Percentiles rank a stretch among this genome's conserved stretches.
Evolutionary conservation across 2,797 vertebrate species (phyloP).

Genomic region (Borostomias antarcticus): DNA sequence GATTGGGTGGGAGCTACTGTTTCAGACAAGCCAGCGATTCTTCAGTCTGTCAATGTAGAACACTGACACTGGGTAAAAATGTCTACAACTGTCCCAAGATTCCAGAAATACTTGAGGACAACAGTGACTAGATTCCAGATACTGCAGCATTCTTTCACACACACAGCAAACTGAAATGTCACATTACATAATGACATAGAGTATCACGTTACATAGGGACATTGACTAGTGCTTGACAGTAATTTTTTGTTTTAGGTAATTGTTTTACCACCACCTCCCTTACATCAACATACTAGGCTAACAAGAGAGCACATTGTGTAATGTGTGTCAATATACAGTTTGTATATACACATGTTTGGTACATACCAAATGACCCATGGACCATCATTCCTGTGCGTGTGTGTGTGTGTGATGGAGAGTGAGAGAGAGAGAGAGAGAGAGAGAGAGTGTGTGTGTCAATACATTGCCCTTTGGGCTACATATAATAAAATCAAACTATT

Average conservation of each 20-base stretch:
- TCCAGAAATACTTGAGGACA: background rate
- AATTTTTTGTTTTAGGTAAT: too few species aligned
- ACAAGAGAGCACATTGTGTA: too few species aligned
- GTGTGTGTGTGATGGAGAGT: constrained; percentile 7
- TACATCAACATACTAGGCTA: too few species aligned
- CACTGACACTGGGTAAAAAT: constrained; percentile 34
- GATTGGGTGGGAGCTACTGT: constrained; percentile 25
- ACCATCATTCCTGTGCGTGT: constrained; percentile 1
- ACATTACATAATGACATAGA: background rate
- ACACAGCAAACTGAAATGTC: background rate
- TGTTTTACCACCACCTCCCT: too few species aligned
- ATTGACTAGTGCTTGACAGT: too few species aligned
- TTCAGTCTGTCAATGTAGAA: constrained; percentile 20
- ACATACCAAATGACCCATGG: background rate
- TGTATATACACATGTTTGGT: constrained; percentile 1
- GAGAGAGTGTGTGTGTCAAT: background rate
- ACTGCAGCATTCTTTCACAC: background rate
- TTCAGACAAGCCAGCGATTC: too few species aligned
- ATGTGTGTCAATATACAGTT: too few species aligned
- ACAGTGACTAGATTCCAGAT: background rate
- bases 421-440: too few species aligned
- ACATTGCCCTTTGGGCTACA: background rate
- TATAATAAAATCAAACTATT: too few species aligned
- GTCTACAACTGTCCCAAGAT: constrained; percentile 19
- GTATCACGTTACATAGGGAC: too few species aligned